A percentile compares a stretch with the other conserved stretches of the same genome.
These are phyloP conservation scores for Sylvilagus bachmani DNA, from an alignment of 2,113 vertebrate species.

Conservation along the genomic window DNA sequence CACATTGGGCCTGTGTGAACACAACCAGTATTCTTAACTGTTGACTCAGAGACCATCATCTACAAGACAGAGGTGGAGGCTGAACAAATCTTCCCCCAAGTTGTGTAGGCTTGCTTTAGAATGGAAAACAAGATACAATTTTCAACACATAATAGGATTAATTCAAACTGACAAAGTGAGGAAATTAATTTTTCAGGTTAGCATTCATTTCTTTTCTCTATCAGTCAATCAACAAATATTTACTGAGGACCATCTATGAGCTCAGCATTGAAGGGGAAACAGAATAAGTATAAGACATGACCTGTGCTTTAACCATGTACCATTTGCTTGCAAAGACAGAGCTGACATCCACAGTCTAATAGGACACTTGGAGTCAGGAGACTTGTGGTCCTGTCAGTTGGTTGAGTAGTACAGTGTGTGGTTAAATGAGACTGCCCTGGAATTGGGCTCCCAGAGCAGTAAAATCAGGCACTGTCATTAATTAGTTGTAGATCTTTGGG, in stretches of 20 bases:
- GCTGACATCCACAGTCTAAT: not conserved
- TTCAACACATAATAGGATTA: constrained; percentile 27
- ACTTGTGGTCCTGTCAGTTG: not conserved
- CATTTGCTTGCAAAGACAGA: constrained; percentile 23
- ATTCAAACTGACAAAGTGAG: constrained; percentile 59
- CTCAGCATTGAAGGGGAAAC: not conserved
- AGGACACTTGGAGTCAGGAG: not conserved
- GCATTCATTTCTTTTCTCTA: constrained; percentile 64
- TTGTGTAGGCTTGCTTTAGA: not conserved
- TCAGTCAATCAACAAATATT: constrained; percentile 23
- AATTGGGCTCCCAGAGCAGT: not conserved
- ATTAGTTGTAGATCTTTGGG: not conserved
- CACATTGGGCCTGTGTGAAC: not conserved
- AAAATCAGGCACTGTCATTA: not conserved
- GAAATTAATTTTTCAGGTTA: constrained; percentile 72
- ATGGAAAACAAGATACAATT: constrained; percentile 31
- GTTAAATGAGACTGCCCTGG: not conserved
- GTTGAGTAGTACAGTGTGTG: not conserved
- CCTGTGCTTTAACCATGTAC: not conserved
- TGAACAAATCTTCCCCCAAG: not conserved
- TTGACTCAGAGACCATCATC: not conserved
- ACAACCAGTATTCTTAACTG: not conserved
- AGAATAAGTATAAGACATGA: not conserved
- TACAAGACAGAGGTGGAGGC: not conserved
- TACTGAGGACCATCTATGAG: not conserved